Evolutionary conservation across 2,797 vertebrate species (phyloP), one percentile per base, ranked within the genome.

Genomic region (Limnodromus scolopaceus): DNA sequence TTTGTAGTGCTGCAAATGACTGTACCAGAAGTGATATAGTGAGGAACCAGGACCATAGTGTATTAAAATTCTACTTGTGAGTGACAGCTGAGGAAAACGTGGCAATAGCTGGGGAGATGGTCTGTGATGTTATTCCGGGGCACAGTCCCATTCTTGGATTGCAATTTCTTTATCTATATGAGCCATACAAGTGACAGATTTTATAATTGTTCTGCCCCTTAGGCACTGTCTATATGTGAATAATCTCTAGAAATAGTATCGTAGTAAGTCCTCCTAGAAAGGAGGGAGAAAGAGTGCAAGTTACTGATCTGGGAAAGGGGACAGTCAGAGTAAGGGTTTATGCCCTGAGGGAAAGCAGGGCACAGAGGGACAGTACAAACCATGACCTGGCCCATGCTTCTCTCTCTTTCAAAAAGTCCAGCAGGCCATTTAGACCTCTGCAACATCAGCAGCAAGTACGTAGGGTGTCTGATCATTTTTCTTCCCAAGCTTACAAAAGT

Each of bases 401-500:
- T 13, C 28, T 34, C 20, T 53, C 28, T 82, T 92, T 51, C 61
- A 54, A 65, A 87, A 74, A 69, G 4, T 51, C n/a, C 36, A 58
- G 25, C 11, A 89, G 34, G 18, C 22, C 5, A 14, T 43, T 46
- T 49, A 64, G 38, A 57, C 13, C 39, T 70, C 61, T 53, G 7
- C 69, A 78, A 39, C 28, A 22, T 16, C 41, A 54, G 11, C n/a
- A 89, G 17, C 3, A 28, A 79, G 1, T 76, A 75, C 89, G 38
- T 86, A 77, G 46, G 27, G 16, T 85, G 81, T 65, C 48, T 95
- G 28, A 87, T 60, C 11, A 41, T 68, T 75, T 93, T 86, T 78
- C 32, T 95, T 97, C 61, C 45, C 78, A 61, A 20, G 20, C n/a
- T 90, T 87, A 61, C 0, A 7, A 68, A 66, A 77, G 92, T 96